phyloP scores from a whole-genome alignment of 2,888 invertebrate genomes.

The Drosophila seclusa region DNA sequence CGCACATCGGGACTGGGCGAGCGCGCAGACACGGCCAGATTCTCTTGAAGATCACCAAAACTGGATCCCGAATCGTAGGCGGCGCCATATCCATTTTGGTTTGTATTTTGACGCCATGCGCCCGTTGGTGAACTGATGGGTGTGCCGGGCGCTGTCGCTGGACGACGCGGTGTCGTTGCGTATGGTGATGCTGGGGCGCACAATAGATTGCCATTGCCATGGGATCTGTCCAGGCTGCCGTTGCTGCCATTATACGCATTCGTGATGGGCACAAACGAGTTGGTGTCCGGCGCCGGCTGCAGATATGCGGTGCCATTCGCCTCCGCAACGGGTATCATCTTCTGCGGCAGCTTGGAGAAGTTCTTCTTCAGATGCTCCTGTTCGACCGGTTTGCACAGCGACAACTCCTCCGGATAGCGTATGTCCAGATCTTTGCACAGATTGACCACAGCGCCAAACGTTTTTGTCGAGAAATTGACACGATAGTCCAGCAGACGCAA shows the following conservation, averaged over 20 bases:
- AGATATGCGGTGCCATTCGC: constrained; percentile 83
- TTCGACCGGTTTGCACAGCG: constrained; percentile 95
- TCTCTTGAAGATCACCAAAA: constrained; percentile 86
- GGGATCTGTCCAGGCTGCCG: constrained; percentile 86
- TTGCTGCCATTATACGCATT: constrained; percentile 90
- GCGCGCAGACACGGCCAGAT: constrained; percentile 93
- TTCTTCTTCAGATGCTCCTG: constrained; percentile 93
- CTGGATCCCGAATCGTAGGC: constrained; percentile 84
- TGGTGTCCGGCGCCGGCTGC: constrained; percentile 89
- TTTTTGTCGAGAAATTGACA: constrained; percentile 86
- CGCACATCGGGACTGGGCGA: constrained; percentile 93
- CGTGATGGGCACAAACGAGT: constrained; percentile 92
- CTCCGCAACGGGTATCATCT: constrained; percentile 82
- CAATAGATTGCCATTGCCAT: constrained; percentile 83
- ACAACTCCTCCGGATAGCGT: constrained; percentile 97
- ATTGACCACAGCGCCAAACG: constrained; percentile 91
- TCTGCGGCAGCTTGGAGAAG: constrained; percentile 89
- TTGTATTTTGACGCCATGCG: constrained; percentile 81
- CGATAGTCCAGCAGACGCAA: constrained; percentile 94
- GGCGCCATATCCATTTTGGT: constrained; percentile 82
- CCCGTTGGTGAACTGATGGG: constrained; percentile 90
- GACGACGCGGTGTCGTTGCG: constrained; percentile 82
- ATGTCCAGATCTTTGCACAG: constrained; percentile 96
- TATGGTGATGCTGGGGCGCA: constrained; percentile 86
- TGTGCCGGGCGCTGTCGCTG: constrained; percentile 85